A percentile compares a stretch with the other conserved stretches of the same genome.
phyloP scores from a whole-genome alignment of 2,797 vertebrate species.

The Cryptoprocta ferox region DNA sequence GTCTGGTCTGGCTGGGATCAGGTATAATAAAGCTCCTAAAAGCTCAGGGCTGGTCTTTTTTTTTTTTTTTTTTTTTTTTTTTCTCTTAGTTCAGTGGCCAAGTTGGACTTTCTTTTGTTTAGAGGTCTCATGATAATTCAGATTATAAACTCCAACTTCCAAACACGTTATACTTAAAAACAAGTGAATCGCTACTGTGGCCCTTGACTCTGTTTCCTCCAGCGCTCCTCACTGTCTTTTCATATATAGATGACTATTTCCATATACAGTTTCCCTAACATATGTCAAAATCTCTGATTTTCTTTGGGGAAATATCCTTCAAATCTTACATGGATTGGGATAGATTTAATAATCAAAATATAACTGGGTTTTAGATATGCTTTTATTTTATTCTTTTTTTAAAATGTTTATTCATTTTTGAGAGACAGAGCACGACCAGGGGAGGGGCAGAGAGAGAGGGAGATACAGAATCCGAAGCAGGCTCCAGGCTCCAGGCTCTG shows the following conservation, averaged over 20 bases:
- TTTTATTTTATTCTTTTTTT: background rate
- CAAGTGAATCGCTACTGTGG: background rate
- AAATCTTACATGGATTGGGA: background rate
- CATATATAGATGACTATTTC: background rate
- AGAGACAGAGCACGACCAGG: too few species aligned
- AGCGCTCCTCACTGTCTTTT: constrained; percentile 2
- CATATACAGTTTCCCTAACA: background rate
- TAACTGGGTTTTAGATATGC: background rate
- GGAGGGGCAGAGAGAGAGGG: too few species aligned
- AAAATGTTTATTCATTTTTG: too few species aligned
- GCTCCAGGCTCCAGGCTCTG: too few species aligned
- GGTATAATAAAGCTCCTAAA: background rate
- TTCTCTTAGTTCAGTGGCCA: background rate
- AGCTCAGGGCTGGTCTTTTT: background rate
- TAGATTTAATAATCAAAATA: constrained; percentile 24
- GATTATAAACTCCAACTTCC: background rate
- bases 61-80: background rate
- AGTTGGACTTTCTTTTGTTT: background rate
- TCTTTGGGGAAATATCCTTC: background rate
- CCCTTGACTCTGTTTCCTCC: constrained; percentile 10
- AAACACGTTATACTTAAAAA: background rate
- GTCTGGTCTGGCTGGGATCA: background rate
- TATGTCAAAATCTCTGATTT: background rate
- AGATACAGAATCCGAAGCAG: too few species aligned
- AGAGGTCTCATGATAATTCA: background rate